A percentile compares a stretch with the other conserved stretches of the same genome.
Conservation (phyloP, 2,888 invertebrate genomes). For the Chloroclystis v-ata region DNA sequence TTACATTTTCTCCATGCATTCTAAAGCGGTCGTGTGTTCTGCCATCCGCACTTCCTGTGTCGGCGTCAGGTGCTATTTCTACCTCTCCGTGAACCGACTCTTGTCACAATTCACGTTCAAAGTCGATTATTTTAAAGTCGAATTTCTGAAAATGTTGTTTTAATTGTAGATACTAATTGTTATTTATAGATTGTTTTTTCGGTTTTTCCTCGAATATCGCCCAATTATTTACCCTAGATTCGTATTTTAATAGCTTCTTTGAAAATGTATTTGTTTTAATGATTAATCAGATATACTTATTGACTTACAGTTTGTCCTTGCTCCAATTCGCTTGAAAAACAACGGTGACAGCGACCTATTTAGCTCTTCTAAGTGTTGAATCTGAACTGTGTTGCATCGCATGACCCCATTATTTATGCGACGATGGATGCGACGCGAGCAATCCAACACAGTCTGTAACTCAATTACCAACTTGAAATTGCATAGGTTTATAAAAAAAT, state of each 20-base stretch:
- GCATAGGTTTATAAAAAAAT: too few species aligned
- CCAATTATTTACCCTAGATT: slow-evolving; percentile 8
- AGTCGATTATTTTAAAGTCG: slow-evolving; percentile 60
- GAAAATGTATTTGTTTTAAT: neutral
- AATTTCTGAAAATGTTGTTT: slow-evolving; percentile 31
- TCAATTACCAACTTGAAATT: too few species aligned
- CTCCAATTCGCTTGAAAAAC: slow-evolving; percentile 45
- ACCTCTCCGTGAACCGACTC: slow-evolving; percentile 61
- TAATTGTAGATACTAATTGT: slow-evolving; percentile 35
- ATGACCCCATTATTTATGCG: slow-evolving; percentile 59
- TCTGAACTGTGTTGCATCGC: slow-evolving; percentile 51
- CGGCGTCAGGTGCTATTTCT: slow-evolving; percentile 66
- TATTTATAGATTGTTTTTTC: slow-evolving; percentile 36
- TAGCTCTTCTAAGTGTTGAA: slow-evolving; percentile 43
- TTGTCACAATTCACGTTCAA: slow-evolving; percentile 63
- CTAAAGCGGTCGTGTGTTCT: slow-evolving; percentile 42
- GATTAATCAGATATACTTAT: neutral
- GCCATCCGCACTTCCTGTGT: slow-evolving; percentile 62
- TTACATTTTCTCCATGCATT: slow-evolving; percentile 31
- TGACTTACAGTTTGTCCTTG: slow-evolving; percentile 35
- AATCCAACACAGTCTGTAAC: too few species aligned
- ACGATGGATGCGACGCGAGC: slow-evolving; percentile 38
- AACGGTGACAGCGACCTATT: slow-evolving; percentile 44
- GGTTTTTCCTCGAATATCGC: slow-evolving; percentile 29
- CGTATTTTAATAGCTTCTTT: neutral